phyloP scores from a whole-genome alignment of 1,140 invertebrate genomes.

The Zaprionus vittiger region DNA sequence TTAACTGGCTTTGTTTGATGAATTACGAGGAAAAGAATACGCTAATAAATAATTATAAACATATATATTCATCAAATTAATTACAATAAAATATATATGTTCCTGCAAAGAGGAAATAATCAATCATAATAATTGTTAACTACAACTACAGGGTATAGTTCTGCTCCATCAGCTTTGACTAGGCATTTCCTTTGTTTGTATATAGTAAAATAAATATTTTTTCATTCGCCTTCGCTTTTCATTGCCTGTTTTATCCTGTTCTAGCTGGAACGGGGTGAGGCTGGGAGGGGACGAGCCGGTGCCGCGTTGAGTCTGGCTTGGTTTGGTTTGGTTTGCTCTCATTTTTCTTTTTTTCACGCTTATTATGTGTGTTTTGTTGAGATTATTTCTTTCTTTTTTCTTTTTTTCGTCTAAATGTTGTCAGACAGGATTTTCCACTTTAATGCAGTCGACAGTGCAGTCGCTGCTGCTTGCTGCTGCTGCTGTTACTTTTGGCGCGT shows the following conservation, averaged over 20 bases:
- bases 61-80: too few species aligned
- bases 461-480: constrained; percentile 18
- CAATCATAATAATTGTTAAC: too few species aligned
- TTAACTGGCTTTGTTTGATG: not conserved
- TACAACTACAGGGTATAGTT: not conserved
- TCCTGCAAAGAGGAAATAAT: too few species aligned
- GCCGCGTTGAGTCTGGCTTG: constrained; percentile 39
- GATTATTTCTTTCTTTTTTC: constrained; percentile 43
- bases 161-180: not conserved
- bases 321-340: constrained; percentile 61
- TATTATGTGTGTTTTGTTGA: constrained; percentile 73
- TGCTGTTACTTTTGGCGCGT: constrained; percentile 56
- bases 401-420: constrained; percentile 68
- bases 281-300: not conserved
- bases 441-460: constrained; percentile 64
- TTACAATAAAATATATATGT: too few species aligned
- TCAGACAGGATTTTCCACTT: constrained; percentile 81
- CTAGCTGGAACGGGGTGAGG: not conserved
- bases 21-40: not conserved
- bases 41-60: not conserved
- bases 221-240: constrained; percentile 57
- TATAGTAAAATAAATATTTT: constrained; percentile 29
- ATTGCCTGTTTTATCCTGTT: constrained; percentile 40
- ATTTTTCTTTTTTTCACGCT: constrained; percentile 78
- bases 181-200: not conserved